Conservation (phyloP, 2,113 vertebrate species). For the Crotophaga sulcirostris region DNA sequence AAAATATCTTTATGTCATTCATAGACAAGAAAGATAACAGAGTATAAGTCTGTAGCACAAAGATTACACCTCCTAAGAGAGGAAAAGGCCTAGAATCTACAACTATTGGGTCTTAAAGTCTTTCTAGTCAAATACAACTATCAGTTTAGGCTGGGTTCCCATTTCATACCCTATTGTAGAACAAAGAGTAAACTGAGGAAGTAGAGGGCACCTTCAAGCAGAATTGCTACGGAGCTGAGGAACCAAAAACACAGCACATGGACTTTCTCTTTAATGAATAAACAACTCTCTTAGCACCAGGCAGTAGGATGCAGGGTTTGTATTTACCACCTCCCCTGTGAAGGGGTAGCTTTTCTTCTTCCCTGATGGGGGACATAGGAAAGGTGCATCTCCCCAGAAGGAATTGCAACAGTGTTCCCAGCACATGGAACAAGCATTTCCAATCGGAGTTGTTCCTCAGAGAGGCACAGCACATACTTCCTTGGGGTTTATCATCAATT, state of each 20-base stretch:
- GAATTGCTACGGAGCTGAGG: background rate
- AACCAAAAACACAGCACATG: background rate
- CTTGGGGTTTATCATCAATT: background rate
- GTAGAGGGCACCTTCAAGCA: background rate
- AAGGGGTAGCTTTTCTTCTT: background rate
- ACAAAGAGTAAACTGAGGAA: background rate
- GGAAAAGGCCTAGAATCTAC: background rate
- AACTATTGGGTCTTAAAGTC: accelerated
- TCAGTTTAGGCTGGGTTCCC: background rate
- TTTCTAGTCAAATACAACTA: background rate
- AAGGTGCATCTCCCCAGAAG: background rate
- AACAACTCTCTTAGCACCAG: background rate
- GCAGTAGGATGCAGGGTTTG: background rate
- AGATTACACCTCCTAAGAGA: background rate
- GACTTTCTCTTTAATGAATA: background rate
- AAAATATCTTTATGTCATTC: background rate
- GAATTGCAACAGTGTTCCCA: accelerated
- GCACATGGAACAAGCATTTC: background rate
- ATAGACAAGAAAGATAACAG: background rate
- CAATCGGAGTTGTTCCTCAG: background rate
- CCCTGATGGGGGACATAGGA: background rate
- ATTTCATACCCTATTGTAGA: background rate
- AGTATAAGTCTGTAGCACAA: background rate
- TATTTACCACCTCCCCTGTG: accelerated
- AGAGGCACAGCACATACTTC: background rate